phyloP scores from a whole-genome alignment of 2,113 vertebrate genomes.

The Turnix velox region DNA sequence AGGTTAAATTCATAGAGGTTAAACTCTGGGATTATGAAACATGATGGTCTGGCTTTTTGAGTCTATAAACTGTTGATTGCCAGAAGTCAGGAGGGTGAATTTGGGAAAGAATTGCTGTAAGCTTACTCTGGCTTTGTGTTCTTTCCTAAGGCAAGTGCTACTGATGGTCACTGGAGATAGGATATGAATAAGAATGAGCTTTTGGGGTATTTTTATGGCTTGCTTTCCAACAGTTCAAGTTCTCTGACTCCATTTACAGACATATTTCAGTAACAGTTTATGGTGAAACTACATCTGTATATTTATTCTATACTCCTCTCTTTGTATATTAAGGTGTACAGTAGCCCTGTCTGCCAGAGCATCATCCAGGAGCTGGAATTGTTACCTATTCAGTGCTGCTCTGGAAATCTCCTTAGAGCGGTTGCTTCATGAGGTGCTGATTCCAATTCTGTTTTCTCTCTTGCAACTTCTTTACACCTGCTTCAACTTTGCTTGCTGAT shows the following conservation, averaged over 20 bases:
- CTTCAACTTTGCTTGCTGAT: not conserved
- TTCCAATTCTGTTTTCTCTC: not conserved
- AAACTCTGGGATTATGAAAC: not conserved
- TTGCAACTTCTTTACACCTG: not conserved
- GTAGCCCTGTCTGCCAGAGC: not conserved
- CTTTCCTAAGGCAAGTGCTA: constrained; percentile 49
- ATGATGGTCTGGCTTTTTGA: constrained; percentile 16
- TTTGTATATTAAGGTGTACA: not conserved
- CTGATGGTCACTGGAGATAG: constrained; percentile 58
- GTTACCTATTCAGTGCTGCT: not conserved
- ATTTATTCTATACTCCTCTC: not conserved
- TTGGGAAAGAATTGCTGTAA: constrained; percentile 38
- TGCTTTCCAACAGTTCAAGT: not conserved
- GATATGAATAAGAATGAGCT: constrained; percentile 3
- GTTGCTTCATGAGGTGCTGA: not conserved
- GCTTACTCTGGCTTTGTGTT: constrained; percentile 32
- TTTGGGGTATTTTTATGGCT: not conserved
- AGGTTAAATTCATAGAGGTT: constrained; percentile 35
- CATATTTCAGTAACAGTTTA: not conserved
- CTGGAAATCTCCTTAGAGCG: not conserved
- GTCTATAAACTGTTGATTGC: constrained; percentile 1
- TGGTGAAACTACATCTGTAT: not conserved
- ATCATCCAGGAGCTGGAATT: not conserved
- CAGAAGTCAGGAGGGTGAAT: constrained; percentile 17
- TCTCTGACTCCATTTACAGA: not conserved